These are phyloP conservation scores for Himalopsyche kuldschensis DNA, from an alignment of 2,888 invertebrate species.

Conservation along the genomic window DNA sequence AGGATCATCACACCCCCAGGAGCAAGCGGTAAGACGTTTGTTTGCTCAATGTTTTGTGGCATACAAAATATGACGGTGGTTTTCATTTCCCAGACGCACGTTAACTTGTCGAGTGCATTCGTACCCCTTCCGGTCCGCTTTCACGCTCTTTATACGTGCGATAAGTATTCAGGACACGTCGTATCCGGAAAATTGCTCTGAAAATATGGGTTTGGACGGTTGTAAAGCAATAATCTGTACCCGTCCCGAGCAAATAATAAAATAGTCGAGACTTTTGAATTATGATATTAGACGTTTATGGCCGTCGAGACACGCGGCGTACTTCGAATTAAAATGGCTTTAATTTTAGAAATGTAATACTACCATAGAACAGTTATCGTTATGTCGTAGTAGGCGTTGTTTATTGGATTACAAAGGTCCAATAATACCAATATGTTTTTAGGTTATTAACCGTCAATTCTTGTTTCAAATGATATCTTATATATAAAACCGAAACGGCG, in stretches of 20 bases:
- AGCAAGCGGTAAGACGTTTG: neutral
- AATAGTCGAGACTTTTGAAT: slow-evolving; percentile 21
- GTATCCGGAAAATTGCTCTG: slow-evolving; percentile 39
- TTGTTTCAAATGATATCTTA: no score
- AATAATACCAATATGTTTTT: no score
- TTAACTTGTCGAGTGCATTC: neutral
- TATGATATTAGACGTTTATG: slow-evolving; percentile 28
- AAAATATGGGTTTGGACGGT: slow-evolving; percentile 39
- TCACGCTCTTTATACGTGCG: slow-evolving; percentile 22
- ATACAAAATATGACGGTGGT: neutral
- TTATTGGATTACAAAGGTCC: no score
- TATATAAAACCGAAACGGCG: no score
- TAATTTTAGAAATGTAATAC: slow-evolving; percentile 2
- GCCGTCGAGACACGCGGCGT: slow-evolving; percentile 5
- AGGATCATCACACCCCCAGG: neutral
- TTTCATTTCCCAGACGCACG: slow-evolving; percentile 1
- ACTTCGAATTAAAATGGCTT: neutral
- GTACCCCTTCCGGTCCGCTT: neutral
- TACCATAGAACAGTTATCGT: no score
- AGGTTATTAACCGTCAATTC: no score
- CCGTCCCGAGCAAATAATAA: slow-evolving; percentile 29
- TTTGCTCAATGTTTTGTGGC: neutral
- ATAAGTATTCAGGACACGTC: slow-evolving; percentile 38
- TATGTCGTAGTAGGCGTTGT: no score
- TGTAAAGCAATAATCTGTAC: slow-evolving; percentile 35